Conservation (phyloP, 2,113 vertebrate species). For the Xenus cinereus region DNA sequence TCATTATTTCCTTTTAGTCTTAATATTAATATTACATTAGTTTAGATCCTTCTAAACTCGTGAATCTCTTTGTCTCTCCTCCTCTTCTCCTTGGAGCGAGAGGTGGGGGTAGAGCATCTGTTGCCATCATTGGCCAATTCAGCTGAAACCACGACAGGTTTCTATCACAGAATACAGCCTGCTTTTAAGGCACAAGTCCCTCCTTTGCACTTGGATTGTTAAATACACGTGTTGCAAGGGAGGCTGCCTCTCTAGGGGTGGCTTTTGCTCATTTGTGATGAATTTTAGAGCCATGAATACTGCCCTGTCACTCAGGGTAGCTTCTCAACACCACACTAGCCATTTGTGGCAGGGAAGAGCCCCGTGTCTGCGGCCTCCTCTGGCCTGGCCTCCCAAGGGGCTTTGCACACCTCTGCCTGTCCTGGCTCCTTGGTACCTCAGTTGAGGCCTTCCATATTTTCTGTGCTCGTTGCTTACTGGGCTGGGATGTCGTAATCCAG, state of each 20-base stretch:
- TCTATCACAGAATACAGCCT: background rate
- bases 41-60: too few species aligned
- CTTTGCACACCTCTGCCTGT: background rate
- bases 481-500: background rate
- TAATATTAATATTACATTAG: too few species aligned
- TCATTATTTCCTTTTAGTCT: too few species aligned
- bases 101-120: too few species aligned
- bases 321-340: background rate
- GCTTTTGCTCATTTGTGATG: background rate
- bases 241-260: background rate
- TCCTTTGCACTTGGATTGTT: background rate
- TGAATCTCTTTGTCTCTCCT: too few species aligned
- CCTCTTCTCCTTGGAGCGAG: too few species aligned
- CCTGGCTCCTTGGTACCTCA: background rate
- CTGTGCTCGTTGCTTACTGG: background rate
- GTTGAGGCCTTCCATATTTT: background rate
- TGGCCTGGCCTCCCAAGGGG: too few species aligned
- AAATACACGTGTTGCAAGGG: background rate
- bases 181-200: background rate
- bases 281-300: background rate
- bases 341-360: background rate
- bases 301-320: background rate
- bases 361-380: rapidly evolving
- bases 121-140: too few species aligned
- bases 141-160: background rate